Evolutionary conservation across 2,113 vertebrate genomes (phyloP).

Genomic region (Erinaceus europaeus): DNA sequence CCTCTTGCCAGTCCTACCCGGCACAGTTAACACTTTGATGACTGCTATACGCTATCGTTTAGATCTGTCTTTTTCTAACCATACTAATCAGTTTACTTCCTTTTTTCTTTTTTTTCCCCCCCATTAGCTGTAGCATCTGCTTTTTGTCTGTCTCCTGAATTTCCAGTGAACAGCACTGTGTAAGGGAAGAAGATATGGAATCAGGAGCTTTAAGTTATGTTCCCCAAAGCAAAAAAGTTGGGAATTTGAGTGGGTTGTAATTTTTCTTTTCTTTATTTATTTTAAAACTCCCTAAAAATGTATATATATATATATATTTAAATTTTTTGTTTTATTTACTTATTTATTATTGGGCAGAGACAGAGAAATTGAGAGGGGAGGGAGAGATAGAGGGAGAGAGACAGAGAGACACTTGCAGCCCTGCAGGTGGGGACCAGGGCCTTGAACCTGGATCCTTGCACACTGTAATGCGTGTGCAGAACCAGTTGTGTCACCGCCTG

Average conservation of each 20-base stretch:
- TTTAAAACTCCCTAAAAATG: no score
- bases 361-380: no score
- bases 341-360: no score
- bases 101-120: neutral
- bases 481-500: no score
- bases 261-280: no score
- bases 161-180: neutral
- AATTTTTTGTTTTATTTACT: no score
- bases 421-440: no score
- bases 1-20: neutral
- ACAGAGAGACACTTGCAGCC: no score
- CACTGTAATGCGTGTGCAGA: no score
- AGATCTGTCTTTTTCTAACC: neutral
- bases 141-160: neutral
- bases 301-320: no score
- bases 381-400: no score
- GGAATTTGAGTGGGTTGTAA: neutral
- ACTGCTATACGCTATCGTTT: neutral
- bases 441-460: no score
- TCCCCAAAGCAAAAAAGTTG: neutral
- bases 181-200: constrained; percentile 16
- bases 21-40: neutral
- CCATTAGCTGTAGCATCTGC: neutral
- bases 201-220: neutral
- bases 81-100: neutral